Evolutionary conservation across 1,140 invertebrate species (phyloP).

Genomic region (Caenorhabditis tropicalis): DNA sequence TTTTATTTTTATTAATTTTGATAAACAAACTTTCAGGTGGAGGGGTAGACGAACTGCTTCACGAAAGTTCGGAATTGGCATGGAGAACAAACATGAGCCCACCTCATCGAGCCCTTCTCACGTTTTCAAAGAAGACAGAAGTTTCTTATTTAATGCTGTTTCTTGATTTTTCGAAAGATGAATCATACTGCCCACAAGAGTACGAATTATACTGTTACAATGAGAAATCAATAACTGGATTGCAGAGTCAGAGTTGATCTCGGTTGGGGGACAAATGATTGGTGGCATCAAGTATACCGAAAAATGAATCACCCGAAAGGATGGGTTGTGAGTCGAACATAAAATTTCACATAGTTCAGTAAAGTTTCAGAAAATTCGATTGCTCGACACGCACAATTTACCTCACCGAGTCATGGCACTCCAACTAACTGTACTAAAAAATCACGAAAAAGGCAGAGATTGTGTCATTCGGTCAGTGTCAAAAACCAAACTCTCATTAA

Average conservation of each 20-base stretch:
- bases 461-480: constrained; percentile 9
- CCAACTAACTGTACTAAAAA: constrained; percentile 6
- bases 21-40: neutral
- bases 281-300: neutral
- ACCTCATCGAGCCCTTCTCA: neutral
- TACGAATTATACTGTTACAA: neutral
- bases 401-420: neutral
- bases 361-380: neutral
- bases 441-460: constrained; percentile 20
- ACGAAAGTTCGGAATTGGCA: constrained; percentile 16
- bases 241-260: constrained; percentile 5
- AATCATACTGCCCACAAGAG: constrained; percentile 36
- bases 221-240: no score
- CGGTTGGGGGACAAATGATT: neutral
- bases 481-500: no score
- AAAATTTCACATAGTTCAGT: neutral
- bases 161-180: neutral
- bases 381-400: neutral
- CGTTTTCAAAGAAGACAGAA: neutral
- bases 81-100: constrained; percentile 33
- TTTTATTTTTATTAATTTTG: neutral
- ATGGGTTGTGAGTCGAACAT: neutral
- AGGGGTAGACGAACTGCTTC: neutral
- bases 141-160: neutral
- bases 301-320: neutral